A percentile compares a stretch with the other conserved stretches of the same genome.
phyloP scores from a whole-genome alignment of 2,888 invertebrate genomes.

The Clivina fossor region DNA sequence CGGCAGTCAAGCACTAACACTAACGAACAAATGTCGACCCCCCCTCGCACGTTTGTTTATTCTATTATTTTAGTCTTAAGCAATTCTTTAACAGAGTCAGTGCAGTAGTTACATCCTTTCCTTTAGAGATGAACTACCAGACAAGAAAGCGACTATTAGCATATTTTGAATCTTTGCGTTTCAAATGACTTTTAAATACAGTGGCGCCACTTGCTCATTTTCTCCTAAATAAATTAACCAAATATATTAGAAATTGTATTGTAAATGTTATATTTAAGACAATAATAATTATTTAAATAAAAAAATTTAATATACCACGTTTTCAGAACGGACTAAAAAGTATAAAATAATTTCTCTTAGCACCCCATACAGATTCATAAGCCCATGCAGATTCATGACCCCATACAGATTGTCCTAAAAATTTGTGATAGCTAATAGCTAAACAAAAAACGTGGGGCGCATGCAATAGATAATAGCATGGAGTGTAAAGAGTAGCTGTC shows the following conservation, averaged over 20 bases:
- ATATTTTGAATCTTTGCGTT: constrained; percentile 18
- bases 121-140: too few species aligned
- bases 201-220: constrained; percentile 1
- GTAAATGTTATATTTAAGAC: not conserved
- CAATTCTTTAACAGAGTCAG: constrained; percentile 11
- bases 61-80: constrained; percentile 25
- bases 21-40: constrained; percentile 8
- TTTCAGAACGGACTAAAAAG: too few species aligned
- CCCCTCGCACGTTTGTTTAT: constrained; percentile 21
- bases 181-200: constrained; percentile 1
- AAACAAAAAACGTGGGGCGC: too few species aligned
- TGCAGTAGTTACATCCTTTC: constrained; percentile 1
- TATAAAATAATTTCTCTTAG: too few species aligned
- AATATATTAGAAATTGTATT: not conserved
- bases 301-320: too few species aligned
- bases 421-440: too few species aligned
- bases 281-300: not conserved
- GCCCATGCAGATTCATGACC: too few species aligned
- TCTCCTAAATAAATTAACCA: too few species aligned
- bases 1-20: not conserved
- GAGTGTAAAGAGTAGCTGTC: too few species aligned
- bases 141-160: constrained; percentile 21
- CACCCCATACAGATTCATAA: too few species aligned
- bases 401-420: too few species aligned
- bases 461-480: too few species aligned